These are phyloP conservation scores for Neodiprion virginianus DNA, from an alignment of 1,140 invertebrate genomes.

Conservation along the genomic window DNA sequence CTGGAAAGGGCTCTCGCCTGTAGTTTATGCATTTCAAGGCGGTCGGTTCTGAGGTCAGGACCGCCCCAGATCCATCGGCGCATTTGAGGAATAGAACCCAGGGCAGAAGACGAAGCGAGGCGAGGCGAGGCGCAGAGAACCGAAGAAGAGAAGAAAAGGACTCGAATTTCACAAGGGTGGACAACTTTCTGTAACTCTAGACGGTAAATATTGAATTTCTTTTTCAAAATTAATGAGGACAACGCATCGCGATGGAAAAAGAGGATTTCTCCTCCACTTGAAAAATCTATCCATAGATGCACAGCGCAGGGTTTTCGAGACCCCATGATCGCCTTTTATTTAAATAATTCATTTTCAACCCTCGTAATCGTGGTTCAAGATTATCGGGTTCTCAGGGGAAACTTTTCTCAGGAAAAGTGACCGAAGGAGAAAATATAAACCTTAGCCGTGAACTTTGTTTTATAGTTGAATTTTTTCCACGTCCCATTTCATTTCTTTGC, in stretches of 20 bases:
- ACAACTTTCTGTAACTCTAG: constrained; percentile 43
- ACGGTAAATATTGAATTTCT: constrained; percentile 43
- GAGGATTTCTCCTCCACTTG: neutral
- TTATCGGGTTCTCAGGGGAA: too few relatives aligned
- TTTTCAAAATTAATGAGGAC: constrained; percentile 45
- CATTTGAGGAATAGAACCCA: neutral
- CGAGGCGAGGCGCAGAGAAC: neutral
- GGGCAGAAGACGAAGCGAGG: neutral
- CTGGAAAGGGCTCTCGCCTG: neutral
- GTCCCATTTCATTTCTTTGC: too few relatives aligned
- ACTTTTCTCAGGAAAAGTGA: too few relatives aligned
- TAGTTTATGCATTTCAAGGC: neutral
- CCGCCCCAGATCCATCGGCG: neutral
- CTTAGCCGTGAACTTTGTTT: too few relatives aligned
- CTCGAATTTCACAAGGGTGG: constrained; percentile 47
- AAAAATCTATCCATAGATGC: neutral
- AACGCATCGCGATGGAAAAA: neutral
- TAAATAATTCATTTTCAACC: neutral
- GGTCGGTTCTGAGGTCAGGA: neutral
- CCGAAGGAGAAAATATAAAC: too few relatives aligned
- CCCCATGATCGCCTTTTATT: neutral
- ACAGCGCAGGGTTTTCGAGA: neutral
- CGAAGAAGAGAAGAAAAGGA: constrained; percentile 29
- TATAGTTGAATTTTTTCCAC: too few relatives aligned
- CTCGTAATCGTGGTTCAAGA: too few relatives aligned